Conservation (phyloP, 35 echinoderm and acorn worm genomes). For the Lytechinus variegatus region DNA sequence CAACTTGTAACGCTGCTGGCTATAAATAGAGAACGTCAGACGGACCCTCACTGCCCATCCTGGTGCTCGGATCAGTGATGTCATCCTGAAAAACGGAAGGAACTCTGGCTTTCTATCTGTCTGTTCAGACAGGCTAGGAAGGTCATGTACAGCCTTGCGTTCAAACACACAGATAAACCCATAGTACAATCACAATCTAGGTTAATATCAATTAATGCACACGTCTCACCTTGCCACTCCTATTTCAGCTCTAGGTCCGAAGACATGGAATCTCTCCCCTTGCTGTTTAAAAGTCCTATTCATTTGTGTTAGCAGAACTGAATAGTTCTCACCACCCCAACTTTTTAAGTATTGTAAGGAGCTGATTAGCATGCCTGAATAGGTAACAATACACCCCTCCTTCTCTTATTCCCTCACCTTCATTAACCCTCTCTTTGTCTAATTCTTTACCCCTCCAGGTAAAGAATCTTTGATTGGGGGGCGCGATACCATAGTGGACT, state of each 20-base stretch:
- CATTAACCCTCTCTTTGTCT: slow-evolving; percentile 11
- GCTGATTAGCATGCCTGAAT: background rate
- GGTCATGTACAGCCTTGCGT: background rate
- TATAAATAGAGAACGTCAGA: background rate
- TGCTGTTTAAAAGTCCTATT: background rate
- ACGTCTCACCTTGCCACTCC: background rate
- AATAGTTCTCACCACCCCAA: slow-evolving; percentile 1
- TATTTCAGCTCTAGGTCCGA: background rate
- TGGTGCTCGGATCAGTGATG: background rate
- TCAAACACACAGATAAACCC: background rate
- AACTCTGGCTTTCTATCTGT: slow-evolving; percentile 17
- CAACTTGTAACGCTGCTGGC: slow-evolving; percentile 16
- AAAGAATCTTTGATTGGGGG: background rate
- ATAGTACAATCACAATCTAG: background rate
- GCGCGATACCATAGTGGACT: background rate
- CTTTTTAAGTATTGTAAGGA: background rate
- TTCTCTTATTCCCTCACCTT: slow-evolving; percentile 2
- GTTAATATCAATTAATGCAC: background rate
- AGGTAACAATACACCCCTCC: slow-evolving; percentile 9
- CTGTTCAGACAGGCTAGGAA: slow-evolving; percentile 8
- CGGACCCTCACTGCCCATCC: background rate
- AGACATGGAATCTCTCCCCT: background rate
- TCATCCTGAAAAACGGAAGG: slow-evolving; percentile 38
- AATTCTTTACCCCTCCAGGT: background rate
- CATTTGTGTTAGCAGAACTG: background rate